Conservation (phyloP, 2,888 invertebrate species). For the Hololepta plana region DNA sequence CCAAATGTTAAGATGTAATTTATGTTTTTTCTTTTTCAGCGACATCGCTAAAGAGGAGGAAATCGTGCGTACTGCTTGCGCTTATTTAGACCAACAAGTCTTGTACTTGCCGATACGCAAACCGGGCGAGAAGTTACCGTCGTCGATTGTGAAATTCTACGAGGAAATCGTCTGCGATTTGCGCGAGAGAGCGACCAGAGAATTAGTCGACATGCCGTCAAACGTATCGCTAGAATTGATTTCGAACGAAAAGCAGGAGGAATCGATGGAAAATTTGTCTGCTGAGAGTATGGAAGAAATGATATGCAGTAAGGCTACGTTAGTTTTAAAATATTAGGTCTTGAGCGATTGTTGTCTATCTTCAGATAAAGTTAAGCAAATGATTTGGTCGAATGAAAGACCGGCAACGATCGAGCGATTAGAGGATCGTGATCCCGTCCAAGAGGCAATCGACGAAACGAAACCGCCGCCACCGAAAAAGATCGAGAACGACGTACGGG, state of each 20-base stretch:
- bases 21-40: conserved; percentile 16
- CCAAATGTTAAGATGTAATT: too few relatives aligned
- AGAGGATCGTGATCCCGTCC: conserved; percentile 19
- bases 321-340: too few relatives aligned
- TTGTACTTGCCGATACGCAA: conserved; percentile 23
- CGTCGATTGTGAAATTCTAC: conserved; percentile 19
- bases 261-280: too few relatives aligned
- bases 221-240: too few relatives aligned
- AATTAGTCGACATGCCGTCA: too few relatives aligned
- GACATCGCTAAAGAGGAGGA: conserved; percentile 20
- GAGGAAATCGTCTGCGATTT: conserved; percentile 13
- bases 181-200: too few relatives aligned
- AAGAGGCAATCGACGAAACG: conserved; percentile 13
- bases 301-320: too few relatives aligned
- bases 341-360: too few relatives aligned
- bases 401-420: too few relatives aligned
- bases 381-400: too few relatives aligned
- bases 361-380: too few relatives aligned
- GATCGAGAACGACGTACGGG: conserved; percentile 11
- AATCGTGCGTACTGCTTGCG: conserved; percentile 18
- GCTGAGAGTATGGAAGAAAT: too few relatives aligned
- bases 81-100: conserved; percentile 23
- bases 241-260: conserved; percentile 5
- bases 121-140: conserved; percentile 20
- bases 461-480: conserved; percentile 4